These are phyloP conservation scores for Ceratina australensis DNA, from an alignment of 1,140 invertebrate genomes.

Conservation along the genomic window DNA sequence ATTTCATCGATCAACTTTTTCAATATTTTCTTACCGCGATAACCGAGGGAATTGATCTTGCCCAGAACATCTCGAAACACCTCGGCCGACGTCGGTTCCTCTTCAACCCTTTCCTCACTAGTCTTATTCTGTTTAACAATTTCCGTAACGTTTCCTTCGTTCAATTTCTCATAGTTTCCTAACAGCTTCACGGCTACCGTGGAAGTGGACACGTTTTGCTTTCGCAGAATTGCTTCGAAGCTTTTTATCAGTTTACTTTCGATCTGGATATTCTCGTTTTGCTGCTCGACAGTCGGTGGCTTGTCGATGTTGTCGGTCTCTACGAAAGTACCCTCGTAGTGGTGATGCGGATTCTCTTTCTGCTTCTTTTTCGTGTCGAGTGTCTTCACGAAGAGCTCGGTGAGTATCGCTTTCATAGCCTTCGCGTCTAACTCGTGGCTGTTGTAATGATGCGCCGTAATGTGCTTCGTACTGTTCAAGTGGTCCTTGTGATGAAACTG, in stretches of 20 bases:
- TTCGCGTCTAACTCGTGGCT: slow-evolving; percentile 77
- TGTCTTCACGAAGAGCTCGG: slow-evolving; percentile 65
- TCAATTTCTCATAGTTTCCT: not conserved
- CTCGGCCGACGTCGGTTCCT: slow-evolving; percentile 77
- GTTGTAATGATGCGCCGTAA: slow-evolving; percentile 58
- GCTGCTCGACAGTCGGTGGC: slow-evolving; percentile 40
- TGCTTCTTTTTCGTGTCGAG: slow-evolving; percentile 67
- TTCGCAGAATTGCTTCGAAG: not conserved
- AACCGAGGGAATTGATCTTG: slow-evolving; percentile 80
- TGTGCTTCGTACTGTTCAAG: slow-evolving; percentile 44
- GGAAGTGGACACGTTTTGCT: not conserved
- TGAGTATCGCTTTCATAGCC: slow-evolving; percentile 73
- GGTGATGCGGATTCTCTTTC: slow-evolving; percentile 69
- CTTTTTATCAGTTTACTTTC: not conserved
- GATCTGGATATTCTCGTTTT: no score
- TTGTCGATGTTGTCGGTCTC: slow-evolving; percentile 70
- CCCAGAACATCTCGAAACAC: slow-evolving; percentile 81
- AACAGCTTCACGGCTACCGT: not conserved
- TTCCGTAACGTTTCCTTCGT: not conserved
- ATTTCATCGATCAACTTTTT: slow-evolving; percentile 77
- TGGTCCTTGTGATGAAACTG: slow-evolving; percentile 71
- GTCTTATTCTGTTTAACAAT: no score
- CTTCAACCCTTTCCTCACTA: not conserved
- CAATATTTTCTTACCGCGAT: slow-evolving; percentile 79
- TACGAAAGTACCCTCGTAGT: slow-evolving; percentile 69